Conservation (phyloP, 2,113 vertebrate species). For the Gymnarchus niloticus region DNA sequence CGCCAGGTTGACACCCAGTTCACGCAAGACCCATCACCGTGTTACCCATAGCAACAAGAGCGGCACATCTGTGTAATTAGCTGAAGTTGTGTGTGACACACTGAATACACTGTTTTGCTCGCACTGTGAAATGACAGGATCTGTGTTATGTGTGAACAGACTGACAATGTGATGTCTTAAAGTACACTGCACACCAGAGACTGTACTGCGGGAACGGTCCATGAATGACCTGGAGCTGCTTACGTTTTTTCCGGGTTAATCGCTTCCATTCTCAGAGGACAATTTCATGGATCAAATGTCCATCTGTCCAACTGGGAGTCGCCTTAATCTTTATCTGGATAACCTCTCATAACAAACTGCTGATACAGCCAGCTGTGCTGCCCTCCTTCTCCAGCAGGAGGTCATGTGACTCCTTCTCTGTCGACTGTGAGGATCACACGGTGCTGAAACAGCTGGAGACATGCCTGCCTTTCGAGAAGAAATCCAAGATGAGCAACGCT, state of each 20-base stretch:
- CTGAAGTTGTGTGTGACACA: too few relatives aligned
- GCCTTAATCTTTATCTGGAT: background rate
- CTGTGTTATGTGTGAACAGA: background rate
- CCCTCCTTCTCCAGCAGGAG: background rate
- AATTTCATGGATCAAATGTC: background rate
- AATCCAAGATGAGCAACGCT: background rate
- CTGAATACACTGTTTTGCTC: background rate
- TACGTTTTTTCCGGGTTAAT: background rate
- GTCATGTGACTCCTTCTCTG: background rate
- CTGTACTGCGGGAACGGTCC: background rate
- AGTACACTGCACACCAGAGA: background rate
- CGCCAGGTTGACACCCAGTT: too few relatives aligned
- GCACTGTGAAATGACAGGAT: background rate
- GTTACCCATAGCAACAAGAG: too few relatives aligned
- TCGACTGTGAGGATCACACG: background rate
- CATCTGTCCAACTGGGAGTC: background rate
- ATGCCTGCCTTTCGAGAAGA: background rate
- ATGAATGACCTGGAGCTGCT: background rate
- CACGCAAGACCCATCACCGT: too few relatives aligned
- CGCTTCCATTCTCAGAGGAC: background rate
- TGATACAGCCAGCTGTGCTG: background rate
- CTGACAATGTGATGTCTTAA: background rate
- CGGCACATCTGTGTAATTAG: too few relatives aligned
- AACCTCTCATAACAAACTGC: background rate
- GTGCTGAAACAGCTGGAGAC: background rate